Base-by-base conservation (phyloP, 2,888 invertebrate species). In the Carabus problematicus region DNA sequence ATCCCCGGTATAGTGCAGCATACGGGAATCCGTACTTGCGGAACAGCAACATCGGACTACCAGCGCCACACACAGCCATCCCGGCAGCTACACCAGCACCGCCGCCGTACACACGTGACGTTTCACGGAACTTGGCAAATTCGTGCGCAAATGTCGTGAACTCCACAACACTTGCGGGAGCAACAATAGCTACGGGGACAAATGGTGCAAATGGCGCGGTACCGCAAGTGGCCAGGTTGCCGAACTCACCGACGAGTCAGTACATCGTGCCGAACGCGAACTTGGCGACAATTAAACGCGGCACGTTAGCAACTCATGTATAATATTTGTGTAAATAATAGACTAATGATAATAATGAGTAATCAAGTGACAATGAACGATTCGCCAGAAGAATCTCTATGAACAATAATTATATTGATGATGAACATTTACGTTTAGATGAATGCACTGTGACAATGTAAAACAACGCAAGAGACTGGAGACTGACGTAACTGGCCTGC, bases 11-110 rank as follows among this genome's bases (percentile, higher is more conserved):
- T 80, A 94, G 93, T 61, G 95, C 95, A 43, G 91, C 93, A 7
- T 95, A 95, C 77, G 93, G 93, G 68, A 95, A 95, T 82, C 95
- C 95, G 0, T 95, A 95, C 81, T 84, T 94, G 72, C 85, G 94
- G 77, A 89, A 88, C 70, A 88, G 88, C 59, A 88, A 86, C 71
- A 79, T 87, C 9, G 86, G 87, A 79, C 77, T 85, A 82, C 88
- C 85, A 78, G 88, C 84, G 77, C 88, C 84, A 75, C 88, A 84
- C 81, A 92, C 89, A 71, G 90, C 86, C 58, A 80, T 77, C 79
- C 77, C 81, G 79, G 91, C 89, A 45, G 91, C 91, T 1, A 93
- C 92, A 45, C 93, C 92, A 16, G 92, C 92, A 58, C 92, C 92
- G 49, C 92, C 92, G 4, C 92, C 92, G 1, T 92, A 92, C 77